phyloP scores from a whole-genome alignment of 2,113 vertebrate genomes.

The Nanorana parkeri region DNA sequence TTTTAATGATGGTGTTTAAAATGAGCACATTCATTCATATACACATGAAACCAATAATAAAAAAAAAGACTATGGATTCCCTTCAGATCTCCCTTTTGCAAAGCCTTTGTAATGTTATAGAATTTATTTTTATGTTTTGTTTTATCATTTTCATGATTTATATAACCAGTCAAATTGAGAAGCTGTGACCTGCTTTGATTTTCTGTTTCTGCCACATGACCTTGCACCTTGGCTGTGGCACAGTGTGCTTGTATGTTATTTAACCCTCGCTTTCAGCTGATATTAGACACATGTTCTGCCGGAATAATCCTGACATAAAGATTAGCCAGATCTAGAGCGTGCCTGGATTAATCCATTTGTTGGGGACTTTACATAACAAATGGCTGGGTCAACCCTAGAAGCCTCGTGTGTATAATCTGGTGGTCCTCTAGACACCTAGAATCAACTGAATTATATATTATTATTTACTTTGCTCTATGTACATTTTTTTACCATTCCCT shows the following conservation, averaged over 20 bases:
- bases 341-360: slow-evolving; percentile 25
- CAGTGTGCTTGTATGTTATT: not conserved
- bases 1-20: too few species aligned
- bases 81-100: too few species aligned
- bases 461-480: not conserved
- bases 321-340: slow-evolving; percentile 20
- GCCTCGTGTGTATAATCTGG: slow-evolving; percentile 1
- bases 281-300: slow-evolving; percentile 9
- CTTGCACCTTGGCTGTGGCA: not conserved
- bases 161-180: too few species aligned
- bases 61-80: too few species aligned
- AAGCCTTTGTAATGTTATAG: too few species aligned
- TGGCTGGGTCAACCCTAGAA: not conserved
- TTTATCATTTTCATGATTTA: too few species aligned
- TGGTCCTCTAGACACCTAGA: not conserved
- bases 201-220: not conserved
- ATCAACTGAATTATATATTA: not conserved
- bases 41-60: too few species aligned
- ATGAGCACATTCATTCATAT: too few species aligned
- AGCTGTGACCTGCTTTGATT: too few species aligned
- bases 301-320: slow-evolving; percentile 1
- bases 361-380: slow-evolving; percentile 25
- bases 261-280: not conserved
- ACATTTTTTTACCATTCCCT: too few species aligned
- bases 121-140: too few species aligned